phyloP scores from a whole-genome alignment of 1,140 invertebrate species.

The Belonocnema kinseyi region DNA sequence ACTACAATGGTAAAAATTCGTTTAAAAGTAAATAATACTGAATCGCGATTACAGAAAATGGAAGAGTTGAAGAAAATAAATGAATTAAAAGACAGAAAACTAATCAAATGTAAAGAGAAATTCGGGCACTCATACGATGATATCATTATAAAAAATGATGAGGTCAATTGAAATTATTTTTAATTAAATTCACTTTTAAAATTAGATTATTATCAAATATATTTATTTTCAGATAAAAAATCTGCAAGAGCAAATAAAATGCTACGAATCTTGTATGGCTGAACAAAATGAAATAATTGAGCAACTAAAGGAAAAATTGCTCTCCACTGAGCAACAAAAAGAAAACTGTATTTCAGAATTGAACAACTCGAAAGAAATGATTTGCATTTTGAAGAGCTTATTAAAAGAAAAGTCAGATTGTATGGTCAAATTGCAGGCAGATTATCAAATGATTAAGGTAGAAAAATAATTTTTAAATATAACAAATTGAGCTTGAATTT shows the following conservation, averaged over 20 bases:
- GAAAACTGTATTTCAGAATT: conserved; percentile 51
- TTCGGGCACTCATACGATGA: no score
- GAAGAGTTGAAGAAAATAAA: no score
- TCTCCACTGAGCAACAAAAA: conserved; percentile 43
- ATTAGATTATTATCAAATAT: conserved; percentile 4
- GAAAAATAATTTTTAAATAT: conserved; percentile 33
- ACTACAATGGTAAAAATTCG: no score
- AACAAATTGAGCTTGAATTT: no score
- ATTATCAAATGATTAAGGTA: conserved; percentile 65
- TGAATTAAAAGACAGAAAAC: no score
- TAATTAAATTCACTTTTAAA: background rate
- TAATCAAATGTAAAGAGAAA: no score
- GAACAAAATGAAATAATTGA: conserved; percentile 48
- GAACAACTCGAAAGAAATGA: conserved; percentile 50
- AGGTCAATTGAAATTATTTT: background rate
- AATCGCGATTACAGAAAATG: no score
- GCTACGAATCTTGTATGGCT: conserved; percentile 45
- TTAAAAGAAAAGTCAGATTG: conserved; percentile 57
- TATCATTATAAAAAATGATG: no score
- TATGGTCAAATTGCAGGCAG: conserved; percentile 59
- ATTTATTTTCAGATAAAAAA: conserved; percentile 45
- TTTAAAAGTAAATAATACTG: no score
- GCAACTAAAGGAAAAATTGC: conserved; percentile 49
- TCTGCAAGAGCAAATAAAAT: conserved; percentile 36
- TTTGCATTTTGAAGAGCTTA: conserved; percentile 57